These are phyloP conservation scores for Gallinago undulata DNA, from an alignment of 2,113 vertebrate genomes.

Conservation along the genomic window DNA sequence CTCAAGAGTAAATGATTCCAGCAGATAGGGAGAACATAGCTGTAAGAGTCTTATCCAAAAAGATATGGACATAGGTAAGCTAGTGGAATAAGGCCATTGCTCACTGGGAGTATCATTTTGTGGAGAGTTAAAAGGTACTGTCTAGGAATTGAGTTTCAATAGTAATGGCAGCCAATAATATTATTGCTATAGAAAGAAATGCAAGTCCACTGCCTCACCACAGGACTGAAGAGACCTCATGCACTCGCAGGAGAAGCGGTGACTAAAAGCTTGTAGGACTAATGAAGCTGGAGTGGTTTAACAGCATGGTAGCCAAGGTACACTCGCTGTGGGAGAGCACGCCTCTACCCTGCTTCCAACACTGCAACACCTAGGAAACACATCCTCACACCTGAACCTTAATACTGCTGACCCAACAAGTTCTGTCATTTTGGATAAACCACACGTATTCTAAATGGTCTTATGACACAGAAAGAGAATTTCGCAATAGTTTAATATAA, in stretches of 20 bases:
- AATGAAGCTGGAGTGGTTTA: not conserved
- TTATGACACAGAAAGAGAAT: not conserved
- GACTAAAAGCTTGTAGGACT: not conserved
- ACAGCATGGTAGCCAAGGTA: not conserved
- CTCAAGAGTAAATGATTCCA: not conserved
- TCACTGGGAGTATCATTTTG: fast-evolving
- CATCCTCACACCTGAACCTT: not conserved
- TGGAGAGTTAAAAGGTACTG: not conserved
- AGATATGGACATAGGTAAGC: not conserved
- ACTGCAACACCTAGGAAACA: not conserved
- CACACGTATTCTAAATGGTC: not conserved
- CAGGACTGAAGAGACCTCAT: not conserved
- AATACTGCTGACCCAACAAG: fast-evolving
- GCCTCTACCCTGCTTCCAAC: not conserved
- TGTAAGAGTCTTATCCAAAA: not conserved
- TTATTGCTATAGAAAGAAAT: not conserved
- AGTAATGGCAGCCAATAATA: not conserved
- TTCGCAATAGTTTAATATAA: not conserved
- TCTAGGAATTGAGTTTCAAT: not conserved
- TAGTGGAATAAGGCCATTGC: not conserved
- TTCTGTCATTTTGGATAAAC: not conserved
- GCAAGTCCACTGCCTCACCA: not conserved
- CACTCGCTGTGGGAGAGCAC: not conserved
- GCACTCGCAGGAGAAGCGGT: not conserved
- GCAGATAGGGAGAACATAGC: not conserved